phyloP scores from a whole-genome alignment of 2,888 invertebrate species.

The Euzetes globulus region DNA sequence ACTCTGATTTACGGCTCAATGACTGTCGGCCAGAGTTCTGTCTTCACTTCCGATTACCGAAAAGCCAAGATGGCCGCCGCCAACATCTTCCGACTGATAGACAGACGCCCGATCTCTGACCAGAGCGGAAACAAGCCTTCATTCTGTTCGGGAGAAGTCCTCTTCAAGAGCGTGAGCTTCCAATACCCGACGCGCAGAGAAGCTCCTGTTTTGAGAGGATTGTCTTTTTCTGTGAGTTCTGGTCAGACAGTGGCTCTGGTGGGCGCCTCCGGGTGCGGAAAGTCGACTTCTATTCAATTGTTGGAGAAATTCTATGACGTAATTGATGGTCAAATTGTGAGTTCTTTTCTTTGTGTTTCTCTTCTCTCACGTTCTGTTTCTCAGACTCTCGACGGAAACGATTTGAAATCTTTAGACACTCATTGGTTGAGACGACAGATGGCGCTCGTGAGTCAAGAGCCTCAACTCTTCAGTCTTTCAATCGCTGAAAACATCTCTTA shows the following conservation, averaged over 20 bases:
- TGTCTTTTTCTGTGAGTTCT: constrained; percentile 34
- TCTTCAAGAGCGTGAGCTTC: constrained; percentile 38
- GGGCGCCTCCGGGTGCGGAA: constrained; percentile 51
- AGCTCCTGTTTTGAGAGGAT: constrained; percentile 36
- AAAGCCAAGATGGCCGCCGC: constrained; percentile 66
- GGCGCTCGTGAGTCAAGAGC: constrained; percentile 60
- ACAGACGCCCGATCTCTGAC: neutral
- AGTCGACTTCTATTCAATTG: constrained; percentile 54
- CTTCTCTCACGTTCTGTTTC: too few relatives aligned
- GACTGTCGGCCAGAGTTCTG: constrained; percentile 69
- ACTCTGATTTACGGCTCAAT: constrained; percentile 66
- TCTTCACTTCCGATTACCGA: constrained; percentile 72
- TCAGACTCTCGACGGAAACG: constrained; percentile 45
- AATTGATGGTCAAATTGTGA: constrained; percentile 32
- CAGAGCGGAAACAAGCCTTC: too few relatives aligned
- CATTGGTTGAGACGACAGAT: constrained; percentile 64
- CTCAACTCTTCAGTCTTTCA: constrained; percentile 40
- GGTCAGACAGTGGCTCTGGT: constrained; percentile 46
- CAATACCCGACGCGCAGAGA: constrained; percentile 46
- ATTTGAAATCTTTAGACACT: constrained; percentile 62
- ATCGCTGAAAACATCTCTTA: constrained; percentile 42
- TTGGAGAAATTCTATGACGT: constrained; percentile 51
- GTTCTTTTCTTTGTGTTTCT: too few relatives aligned
- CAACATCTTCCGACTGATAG: constrained; percentile 58
- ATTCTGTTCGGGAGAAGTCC: constrained; percentile 35